These are phyloP conservation scores for Okamejei kenojei DNA, from an alignment of 2,797 vertebrate species.

Conservation along the genomic window DNA sequence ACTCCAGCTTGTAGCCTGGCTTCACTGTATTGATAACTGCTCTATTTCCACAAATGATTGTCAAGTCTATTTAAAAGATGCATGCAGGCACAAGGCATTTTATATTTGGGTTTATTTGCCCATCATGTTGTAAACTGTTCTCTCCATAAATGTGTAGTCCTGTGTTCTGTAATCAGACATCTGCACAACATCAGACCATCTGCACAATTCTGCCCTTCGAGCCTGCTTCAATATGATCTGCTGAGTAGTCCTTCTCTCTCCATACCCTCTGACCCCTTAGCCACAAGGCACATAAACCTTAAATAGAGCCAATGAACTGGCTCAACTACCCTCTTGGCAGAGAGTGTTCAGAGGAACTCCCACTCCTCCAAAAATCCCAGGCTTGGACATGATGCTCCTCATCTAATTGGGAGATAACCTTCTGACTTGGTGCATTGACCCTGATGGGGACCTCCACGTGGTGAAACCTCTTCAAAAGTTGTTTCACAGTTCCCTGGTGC, in stretches of 20 bases:
- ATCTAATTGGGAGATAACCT: neutral
- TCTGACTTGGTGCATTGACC: no score
- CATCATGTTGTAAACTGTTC: neutral
- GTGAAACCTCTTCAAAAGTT: neutral
- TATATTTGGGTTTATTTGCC: neutral
- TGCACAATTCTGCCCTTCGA: no score
- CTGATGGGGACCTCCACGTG: no score
- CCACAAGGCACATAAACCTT: no score
- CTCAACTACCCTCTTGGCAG: no score
- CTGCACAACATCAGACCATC: no score
- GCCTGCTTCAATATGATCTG: no score
- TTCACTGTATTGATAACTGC: slow-evolving; percentile 60
- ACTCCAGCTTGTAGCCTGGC: slow-evolving; percentile 44
- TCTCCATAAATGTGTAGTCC: neutral
- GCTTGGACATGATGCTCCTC: neutral
- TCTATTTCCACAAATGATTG: slow-evolving; percentile 65
- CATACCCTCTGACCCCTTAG: no score
- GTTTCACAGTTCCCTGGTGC: neutral
- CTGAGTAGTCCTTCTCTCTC: no score
- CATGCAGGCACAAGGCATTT: neutral
- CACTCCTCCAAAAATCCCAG: no score
- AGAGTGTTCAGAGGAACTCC: no score
- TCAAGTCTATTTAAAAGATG: neutral
- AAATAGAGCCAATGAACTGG: no score
- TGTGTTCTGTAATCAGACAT: neutral